Evolutionary conservation across 1,140 invertebrate species (phyloP).

Genomic region (Globodera rostochiensis): DNA sequence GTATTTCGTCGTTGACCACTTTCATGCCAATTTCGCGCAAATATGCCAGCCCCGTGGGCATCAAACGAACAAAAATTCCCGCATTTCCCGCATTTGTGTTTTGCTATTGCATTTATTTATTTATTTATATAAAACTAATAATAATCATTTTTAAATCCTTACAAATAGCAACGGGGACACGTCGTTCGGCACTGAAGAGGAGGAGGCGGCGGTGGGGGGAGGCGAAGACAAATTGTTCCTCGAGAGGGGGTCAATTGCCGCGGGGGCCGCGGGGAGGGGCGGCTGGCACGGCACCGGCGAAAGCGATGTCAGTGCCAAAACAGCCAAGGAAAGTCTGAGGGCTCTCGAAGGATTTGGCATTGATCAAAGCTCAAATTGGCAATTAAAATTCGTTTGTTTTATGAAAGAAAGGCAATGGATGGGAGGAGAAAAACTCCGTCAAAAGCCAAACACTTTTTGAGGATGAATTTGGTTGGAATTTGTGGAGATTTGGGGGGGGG

Average conservation of each 20-base stretch:
- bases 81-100: slow-evolving; percentile 62
- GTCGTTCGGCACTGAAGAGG: slow-evolving; percentile 6
- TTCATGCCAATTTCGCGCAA: slow-evolving; percentile 65
- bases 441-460: too few relatives aligned
- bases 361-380: too few relatives aligned
- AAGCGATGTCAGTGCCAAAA: neutral
- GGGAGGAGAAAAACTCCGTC: neutral
- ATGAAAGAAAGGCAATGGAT: neutral
- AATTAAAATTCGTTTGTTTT: too few relatives aligned
- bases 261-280: too few relatives aligned
- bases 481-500: too few relatives aligned
- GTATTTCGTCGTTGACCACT: slow-evolving; percentile 64
- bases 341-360: too few relatives aligned
- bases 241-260: neutral
- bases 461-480: too few relatives aligned
- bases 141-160: slow-evolving; percentile 8
- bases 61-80: slow-evolving; percentile 59
- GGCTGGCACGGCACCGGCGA: too few relatives aligned
- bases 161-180: slow-evolving; percentile 51
- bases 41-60: slow-evolving; percentile 64
- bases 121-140: neutral
- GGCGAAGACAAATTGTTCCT: neutral
- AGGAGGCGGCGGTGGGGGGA: too few relatives aligned
- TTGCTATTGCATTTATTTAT: slow-evolving; percentile 43
- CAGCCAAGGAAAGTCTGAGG: too few relatives aligned